phyloP scores from a whole-genome alignment of 2,113 vertebrate genomes.

The Macrotis lagotis region DNA sequence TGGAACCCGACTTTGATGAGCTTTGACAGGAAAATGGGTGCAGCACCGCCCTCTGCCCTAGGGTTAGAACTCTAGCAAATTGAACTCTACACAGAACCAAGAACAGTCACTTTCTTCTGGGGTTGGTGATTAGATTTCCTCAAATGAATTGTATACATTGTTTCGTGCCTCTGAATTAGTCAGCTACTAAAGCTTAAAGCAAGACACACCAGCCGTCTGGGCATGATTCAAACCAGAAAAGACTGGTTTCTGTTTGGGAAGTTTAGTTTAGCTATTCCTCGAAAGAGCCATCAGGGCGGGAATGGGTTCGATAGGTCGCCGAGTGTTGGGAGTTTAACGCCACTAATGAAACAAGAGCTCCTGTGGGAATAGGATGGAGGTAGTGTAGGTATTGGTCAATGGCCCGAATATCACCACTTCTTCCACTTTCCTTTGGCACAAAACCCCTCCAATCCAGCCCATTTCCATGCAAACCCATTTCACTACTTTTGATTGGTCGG shows the following conservation, averaged over 20 bases:
- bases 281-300: neutral
- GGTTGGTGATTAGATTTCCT: neutral
- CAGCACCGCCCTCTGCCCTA: neutral
- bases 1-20: neutral
- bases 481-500: slow-evolving; percentile 18
- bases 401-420: neutral
- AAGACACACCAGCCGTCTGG: neutral
- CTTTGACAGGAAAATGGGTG: neutral
- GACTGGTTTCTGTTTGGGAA: neutral
- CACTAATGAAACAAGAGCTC: neutral
- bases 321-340: neutral
- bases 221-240: neutral
- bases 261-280: neutral
- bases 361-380: neutral
- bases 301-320: neutral
- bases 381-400: neutral
- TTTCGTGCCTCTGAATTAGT: neutral
- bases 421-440: neutral
- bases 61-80: neutral
- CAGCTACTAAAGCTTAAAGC: neutral
- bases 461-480: slow-evolving; percentile 42
- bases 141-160: neutral
- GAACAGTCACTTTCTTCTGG: neutral
- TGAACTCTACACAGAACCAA: neutral
- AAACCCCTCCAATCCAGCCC: neutral